Conservation (phyloP, 2,797 vertebrate genomes). For the Platalea minor region DNA sequence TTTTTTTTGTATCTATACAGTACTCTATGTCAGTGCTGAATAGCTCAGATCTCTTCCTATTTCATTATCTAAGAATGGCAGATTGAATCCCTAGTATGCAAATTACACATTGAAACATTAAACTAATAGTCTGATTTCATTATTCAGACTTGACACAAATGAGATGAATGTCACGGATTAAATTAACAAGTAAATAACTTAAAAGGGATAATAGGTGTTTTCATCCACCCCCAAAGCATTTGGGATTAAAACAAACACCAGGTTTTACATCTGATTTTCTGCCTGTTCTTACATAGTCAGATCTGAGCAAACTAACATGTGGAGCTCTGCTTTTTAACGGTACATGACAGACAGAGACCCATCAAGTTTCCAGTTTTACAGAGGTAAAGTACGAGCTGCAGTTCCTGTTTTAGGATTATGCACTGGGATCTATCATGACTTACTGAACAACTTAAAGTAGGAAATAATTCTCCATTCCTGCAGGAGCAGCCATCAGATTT, state of each 20-base stretch:
- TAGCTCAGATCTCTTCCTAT: not conserved
- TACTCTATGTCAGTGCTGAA: not conserved
- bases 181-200: slow-evolving; percentile 43
- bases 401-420: not conserved
- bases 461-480: not conserved
- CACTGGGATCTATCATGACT: not conserved
- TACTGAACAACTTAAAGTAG: not conserved
- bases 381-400: not conserved
- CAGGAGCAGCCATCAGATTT: not conserved
- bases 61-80: not conserved
- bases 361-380: not conserved
- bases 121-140: slow-evolving; percentile 23
- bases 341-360: not conserved
- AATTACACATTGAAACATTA: slow-evolving; percentile 25
- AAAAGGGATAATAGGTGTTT: slow-evolving; percentile 17
- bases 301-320: not conserved
- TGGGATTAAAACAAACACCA: not conserved
- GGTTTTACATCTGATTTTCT: not conserved
- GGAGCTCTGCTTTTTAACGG: not conserved
- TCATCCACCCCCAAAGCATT: not conserved
- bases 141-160: slow-evolving; percentile 30
- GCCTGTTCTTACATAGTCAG: not conserved
- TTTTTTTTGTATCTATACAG: not conserved
- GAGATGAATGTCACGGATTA: not conserved
- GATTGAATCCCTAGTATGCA: not conserved